Base-by-base conservation (phyloP, 2,113 vertebrate species). In the Xenopus borealis region DNA sequence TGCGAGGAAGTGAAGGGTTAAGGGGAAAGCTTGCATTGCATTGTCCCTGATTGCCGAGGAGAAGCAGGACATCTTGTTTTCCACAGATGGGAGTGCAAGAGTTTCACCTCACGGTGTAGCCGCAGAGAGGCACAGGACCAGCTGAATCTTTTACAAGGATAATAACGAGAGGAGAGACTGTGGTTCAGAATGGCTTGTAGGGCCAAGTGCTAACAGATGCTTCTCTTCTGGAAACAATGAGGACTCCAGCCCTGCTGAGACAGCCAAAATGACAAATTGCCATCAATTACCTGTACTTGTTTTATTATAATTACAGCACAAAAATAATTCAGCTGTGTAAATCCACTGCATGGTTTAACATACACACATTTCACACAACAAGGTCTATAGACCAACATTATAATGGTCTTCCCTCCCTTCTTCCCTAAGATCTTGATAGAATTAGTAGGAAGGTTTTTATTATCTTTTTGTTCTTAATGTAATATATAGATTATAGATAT, bases 161-260 rank as follows among this genome's bases (percentile, higher is more conserved):
- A 66, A 11, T 12, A 70, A 64, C 30, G 77, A 63, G 70, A 40
- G 46, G 72, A 58, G 77, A 62, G 73, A 67, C 79, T 40, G 10
- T 23, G 17, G 64, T 83, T 81, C 16, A 5, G 69, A 45, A 64
- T 61, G 33, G 1, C 74, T 79, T 78, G 77, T 78, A 52, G 78
- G 81, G 79, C 81, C 78, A 79, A 65, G 45, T 78, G 6, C 71
- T 75, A 83, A 72, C 74, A 85, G 76, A 75, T 87, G 79, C 70
- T 80, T 84, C 75, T 80, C 85, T 83, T 82, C 81, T 82, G 44
- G 46, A 33, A 83, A 83, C 79, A 85, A 61, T 81, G 47, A 71
- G 19, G 80, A 76, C 81, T 79, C 0, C 18, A 14, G 57, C 55
- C 53, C 64, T 75, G 23, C 55, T 46, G 55, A 67, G 52, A 50